Evolutionary conservation across 2,113 vertebrate genomes (phyloP).

Genomic region (Serinus canaria): DNA sequence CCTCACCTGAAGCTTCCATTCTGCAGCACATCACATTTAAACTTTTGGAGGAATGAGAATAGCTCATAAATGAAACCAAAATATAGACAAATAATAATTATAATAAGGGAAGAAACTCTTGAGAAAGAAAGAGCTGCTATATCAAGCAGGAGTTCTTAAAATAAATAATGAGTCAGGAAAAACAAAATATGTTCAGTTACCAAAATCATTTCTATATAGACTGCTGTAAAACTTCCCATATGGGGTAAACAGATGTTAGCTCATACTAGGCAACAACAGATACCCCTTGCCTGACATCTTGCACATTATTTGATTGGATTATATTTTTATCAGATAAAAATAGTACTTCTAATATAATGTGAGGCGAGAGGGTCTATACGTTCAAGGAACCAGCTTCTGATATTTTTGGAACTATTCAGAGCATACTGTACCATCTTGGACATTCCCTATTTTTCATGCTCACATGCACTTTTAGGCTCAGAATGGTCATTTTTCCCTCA

Average conservation of each 20-base stretch:
- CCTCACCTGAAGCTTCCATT: neutral
- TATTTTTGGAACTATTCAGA: neutral
- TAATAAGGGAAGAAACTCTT: neutral
- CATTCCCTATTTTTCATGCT: neutral
- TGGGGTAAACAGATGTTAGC: slow-evolving; percentile 36
- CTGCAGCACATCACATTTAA: neutral
- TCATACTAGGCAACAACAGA: neutral
- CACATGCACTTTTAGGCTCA: neutral
- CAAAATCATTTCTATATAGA: neutral
- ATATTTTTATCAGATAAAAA: slow-evolving; percentile 26
- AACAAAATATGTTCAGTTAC: slow-evolving; percentile 27
- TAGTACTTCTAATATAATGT: neutral
- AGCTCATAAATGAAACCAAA: neutral
- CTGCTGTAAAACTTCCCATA: slow-evolving; percentile 29
- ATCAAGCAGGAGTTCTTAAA: slow-evolving; percentile 3
- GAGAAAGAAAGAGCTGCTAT: neutral
- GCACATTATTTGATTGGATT: neutral
- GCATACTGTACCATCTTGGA: neutral
- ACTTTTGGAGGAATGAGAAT: neutral
- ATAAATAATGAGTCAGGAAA: slow-evolving; percentile 38
- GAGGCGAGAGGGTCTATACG: neutral
- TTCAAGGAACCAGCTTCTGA: neutral
- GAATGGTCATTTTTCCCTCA: neutral
- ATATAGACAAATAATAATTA: neutral
- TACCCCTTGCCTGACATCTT: neutral